Base-by-base conservation (phyloP, 2,888 invertebrate species). In the Loripinus fragilis region DNA sequence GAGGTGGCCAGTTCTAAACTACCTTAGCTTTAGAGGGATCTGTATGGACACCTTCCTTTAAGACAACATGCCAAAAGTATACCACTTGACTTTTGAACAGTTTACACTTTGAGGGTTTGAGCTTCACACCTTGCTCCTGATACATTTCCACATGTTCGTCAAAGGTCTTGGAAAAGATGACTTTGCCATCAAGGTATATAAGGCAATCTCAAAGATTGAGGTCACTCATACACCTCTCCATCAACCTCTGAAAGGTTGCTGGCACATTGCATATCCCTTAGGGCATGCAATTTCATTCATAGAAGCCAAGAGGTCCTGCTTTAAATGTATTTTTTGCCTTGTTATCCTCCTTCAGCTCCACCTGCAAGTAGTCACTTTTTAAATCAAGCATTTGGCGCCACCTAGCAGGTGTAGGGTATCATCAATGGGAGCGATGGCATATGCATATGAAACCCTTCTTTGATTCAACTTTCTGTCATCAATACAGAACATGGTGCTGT, bases 181-280 rank as follows among this genome's bases (percentile, higher is more conserved):
- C 23, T 0, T 74, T 55, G 41, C 74, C 78, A 60, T 78, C 78
- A 0, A 74, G 42, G 45, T 66, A 75, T 38, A 75, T 38, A n/a
- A 75, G 33, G 33, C 60, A 60, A 5, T 60, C 60, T 5, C 17
- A 20, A 17, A 60, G 33, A 23, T 60, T 60, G 12, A 60, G 23
- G 12, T 30, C n/a, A n/a, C n/a, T n/a, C n/a, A n/a, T n/a, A n/a
- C n/a, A n/a, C n/a, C n/a, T n/a, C 25, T 23, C 55, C n/a, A n/a
- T n/a, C n/a, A n/a, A n/a, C n/a, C n/a, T n/a, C n/a, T n/a, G n/a
- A n/a, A n/a, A n/a, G n/a, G n/a, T n/a, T n/a, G n/a, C n/a, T n/a
- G n/a, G n/a, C n/a, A n/a, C 55, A 23, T 25, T 55, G 28, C 55
- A 55, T 7, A 23, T 23, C 28, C 25, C 55, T 28, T 25, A 25